Percentiles rank a stretch among this genome's conserved stretches.
Evolutionary conservation across 2,113 vertebrate genomes (phyloP).

Genomic region (Tragulus kanchil): DNA sequence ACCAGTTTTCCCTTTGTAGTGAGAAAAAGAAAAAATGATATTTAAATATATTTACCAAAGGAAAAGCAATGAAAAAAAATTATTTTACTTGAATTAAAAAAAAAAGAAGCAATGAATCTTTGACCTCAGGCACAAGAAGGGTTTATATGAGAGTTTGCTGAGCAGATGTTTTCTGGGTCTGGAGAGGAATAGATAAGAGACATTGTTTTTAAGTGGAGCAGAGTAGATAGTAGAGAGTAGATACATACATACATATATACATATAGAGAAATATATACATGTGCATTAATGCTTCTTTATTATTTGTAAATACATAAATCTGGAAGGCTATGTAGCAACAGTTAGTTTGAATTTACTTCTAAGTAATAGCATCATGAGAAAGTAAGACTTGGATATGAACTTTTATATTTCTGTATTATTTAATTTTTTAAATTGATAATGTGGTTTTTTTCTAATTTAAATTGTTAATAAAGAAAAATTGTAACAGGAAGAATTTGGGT

Average conservation of each 20-base stretch:
- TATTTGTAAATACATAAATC: background rate
- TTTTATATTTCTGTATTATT: background rate
- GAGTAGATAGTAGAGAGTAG: background rate
- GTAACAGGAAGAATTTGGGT: background rate
- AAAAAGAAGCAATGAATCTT: background rate
- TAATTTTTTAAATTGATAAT: background rate
- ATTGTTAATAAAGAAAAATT: background rate
- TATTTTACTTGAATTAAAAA: background rate
- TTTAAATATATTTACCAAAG: conserved; percentile 10
- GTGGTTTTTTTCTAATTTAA: conserved; percentile 39
- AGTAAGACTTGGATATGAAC: background rate
- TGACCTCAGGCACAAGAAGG: background rate
- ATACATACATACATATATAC: background rate
- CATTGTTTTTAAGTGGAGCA: conserved; percentile 8
- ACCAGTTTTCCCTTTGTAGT: background rate
- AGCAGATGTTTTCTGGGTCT: background rate
- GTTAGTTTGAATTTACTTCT: background rate
- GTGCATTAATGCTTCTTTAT: background rate
- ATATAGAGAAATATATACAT: background rate
- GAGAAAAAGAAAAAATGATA: background rate
- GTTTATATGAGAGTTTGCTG: background rate
- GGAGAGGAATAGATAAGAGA: background rate
- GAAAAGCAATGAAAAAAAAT: background rate
- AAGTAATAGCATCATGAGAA: background rate
- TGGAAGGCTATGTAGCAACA: background rate